Evolutionary conservation across 1,140 invertebrate species (phyloP).

Genomic region (Camponotus floridanus): DNA sequence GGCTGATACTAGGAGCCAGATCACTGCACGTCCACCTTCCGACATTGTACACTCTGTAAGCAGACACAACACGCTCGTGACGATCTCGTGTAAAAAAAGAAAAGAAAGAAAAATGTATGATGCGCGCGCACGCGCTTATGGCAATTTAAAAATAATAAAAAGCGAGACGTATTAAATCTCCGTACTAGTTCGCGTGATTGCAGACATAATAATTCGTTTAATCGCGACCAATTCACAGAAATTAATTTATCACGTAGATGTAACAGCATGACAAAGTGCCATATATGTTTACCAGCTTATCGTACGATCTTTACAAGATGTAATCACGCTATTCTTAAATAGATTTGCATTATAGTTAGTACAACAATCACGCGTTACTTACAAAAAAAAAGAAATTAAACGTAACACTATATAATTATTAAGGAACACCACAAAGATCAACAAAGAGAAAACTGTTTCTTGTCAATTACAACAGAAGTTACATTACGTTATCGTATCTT

Average conservation of each 20-base stretch:
- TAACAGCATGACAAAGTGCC: neutral
- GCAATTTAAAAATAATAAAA: neutral
- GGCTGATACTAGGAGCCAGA: conserved; percentile 73
- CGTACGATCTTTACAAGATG: neutral
- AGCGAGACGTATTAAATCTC: neutral
- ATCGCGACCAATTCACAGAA: too few species aligned
- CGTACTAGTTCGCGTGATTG: too few species aligned
- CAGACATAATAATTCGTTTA: too few species aligned
- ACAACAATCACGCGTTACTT: neutral
- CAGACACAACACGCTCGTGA: conserved; percentile 62
- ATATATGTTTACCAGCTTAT: neutral
- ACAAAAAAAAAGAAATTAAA: neutral
- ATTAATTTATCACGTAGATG: neutral
- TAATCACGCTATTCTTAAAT: neutral
- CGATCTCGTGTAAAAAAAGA: neutral
- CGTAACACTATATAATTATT: neutral
- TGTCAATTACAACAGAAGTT: neutral
- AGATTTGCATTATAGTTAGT: neutral
- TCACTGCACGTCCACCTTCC: conserved; percentile 77
- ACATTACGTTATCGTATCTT: conserved; percentile 1
- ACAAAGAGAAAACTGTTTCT: neutral
- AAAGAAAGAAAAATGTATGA: neutral
- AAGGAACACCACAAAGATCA: neutral
- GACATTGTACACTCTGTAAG: conserved; percentile 77
- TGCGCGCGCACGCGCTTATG: neutral